Evolutionary conservation across 2,888 invertebrate species (phyloP).

Genomic region (Hedychridium roseum): DNA sequence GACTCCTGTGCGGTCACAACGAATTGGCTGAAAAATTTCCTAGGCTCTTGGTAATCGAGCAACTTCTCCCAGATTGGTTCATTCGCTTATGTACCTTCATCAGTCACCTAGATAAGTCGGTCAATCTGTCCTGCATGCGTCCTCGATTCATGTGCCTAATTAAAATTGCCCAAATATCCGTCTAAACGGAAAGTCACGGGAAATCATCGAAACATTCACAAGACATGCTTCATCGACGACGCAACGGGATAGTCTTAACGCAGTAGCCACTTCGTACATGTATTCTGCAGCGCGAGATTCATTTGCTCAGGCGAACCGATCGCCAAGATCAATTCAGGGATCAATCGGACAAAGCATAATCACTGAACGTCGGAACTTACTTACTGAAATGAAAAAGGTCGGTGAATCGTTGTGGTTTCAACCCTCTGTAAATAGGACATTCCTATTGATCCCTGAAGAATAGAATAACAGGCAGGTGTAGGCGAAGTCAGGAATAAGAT

Average conservation of each 20-base stretch:
- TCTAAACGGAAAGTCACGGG: background rate
- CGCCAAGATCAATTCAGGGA: slow-evolving; percentile 16
- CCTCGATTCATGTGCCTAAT: slow-evolving; percentile 22
- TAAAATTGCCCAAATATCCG: background rate
- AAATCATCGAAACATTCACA: too few species aligned
- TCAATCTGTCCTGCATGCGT: slow-evolving; percentile 28
- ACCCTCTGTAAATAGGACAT: too few species aligned
- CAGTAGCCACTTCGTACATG: slow-evolving; percentile 15
- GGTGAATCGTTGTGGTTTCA: too few species aligned
- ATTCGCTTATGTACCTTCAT: slow-evolving; percentile 39
- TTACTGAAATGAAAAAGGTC: background rate
- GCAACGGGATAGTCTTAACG: slow-evolving; percentile 32
- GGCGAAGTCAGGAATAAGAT: slow-evolving; percentile 26
- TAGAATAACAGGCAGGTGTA: slow-evolving; percentile 23
- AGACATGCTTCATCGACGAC: slow-evolving; percentile 29
- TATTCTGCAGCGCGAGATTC: slow-evolving; percentile 47
- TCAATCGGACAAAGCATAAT: slow-evolving; percentile 14
- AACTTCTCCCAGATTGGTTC: slow-evolving; percentile 32
- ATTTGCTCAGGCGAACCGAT: slow-evolving; percentile 12
- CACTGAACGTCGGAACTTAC: background rate
- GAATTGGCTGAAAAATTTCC: too few species aligned
- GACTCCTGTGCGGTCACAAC: too few species aligned
- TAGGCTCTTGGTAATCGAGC: background rate
- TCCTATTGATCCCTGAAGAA: slow-evolving; percentile 25
- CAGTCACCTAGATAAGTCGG: slow-evolving; percentile 38